phyloP scores from a whole-genome alignment of 2,797 vertebrate genomes.

The Chloroceryle amazona region DNA sequence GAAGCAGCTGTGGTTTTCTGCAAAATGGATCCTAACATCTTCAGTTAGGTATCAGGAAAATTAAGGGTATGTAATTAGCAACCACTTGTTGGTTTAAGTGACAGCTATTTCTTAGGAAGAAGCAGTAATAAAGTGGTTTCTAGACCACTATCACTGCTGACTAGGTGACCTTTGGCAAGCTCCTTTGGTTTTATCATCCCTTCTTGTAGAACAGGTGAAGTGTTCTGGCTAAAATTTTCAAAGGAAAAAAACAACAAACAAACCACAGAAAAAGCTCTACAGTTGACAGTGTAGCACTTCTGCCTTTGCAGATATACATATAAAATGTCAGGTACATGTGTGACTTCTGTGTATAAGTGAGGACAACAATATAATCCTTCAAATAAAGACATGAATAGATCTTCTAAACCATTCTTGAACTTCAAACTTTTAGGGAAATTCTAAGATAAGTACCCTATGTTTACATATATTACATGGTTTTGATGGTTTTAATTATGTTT shows the following conservation, averaged over 20 bases:
- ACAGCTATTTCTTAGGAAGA: not conserved
- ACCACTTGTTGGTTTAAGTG: not conserved
- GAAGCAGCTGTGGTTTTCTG: not conserved
- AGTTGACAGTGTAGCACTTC: not conserved
- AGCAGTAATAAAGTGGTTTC: not conserved
- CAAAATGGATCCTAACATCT: not conserved
- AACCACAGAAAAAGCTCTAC: not conserved
- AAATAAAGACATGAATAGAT: not conserved
- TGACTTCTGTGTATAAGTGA: not conserved
- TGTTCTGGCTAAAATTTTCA: not conserved
- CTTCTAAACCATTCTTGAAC: not conserved
- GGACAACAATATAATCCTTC: not conserved
- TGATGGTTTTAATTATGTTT: not conserved
- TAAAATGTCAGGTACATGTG: not conserved
- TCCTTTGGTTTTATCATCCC: not conserved
- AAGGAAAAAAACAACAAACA: no score
- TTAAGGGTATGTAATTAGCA: not conserved
- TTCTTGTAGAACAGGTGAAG: not conserved
- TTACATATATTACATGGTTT: not conserved
- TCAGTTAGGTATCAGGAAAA: not conserved
- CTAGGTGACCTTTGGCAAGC: not conserved
- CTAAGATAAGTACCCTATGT: rapidly evolving
- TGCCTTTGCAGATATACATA: not conserved
- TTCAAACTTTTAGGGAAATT: not conserved
- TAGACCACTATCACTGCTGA: not conserved